These are phyloP conservation scores for Bhutanitis thaidina DNA, from an alignment of 2,888 invertebrate species.

Conservation along the genomic window DNA sequence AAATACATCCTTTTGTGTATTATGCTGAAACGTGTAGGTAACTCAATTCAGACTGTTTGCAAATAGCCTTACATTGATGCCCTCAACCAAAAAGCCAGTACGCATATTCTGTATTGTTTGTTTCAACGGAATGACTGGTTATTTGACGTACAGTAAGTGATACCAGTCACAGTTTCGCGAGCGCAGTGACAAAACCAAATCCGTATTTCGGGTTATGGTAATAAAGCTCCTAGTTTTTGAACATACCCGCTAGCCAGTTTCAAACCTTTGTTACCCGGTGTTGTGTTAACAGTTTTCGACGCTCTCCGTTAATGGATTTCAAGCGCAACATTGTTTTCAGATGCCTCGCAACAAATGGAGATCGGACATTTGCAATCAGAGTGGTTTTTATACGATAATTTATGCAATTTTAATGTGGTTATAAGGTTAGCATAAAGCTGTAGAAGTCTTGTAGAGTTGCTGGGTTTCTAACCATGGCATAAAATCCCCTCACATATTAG, in stretches of 20 bases:
- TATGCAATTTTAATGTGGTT: neutral
- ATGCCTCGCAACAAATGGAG: conserved; percentile 51
- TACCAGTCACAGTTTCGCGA: conserved; percentile 2
- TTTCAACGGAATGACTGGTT: conserved; percentile 45
- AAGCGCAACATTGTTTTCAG: conserved; percentile 66
- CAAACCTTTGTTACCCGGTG: conserved; percentile 22
- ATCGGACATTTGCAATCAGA: conserved; percentile 44
- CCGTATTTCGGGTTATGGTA: neutral
- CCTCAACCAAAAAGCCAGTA: conserved; percentile 34
- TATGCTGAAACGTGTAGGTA: conserved; percentile 13
- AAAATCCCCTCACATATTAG: too few relatives aligned
- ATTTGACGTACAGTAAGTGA: conserved; percentile 39
- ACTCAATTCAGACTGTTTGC: conserved; percentile 18
- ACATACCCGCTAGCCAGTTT: neutral
- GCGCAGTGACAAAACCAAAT: neutral
- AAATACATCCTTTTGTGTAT: neutral
- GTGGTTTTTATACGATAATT: conserved; percentile 39
- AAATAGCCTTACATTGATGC: conserved; percentile 22
- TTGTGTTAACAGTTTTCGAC: conserved; percentile 47
- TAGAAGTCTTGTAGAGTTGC: too few relatives aligned
- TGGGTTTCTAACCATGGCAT: too few relatives aligned
- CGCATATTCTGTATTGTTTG: conserved; percentile 35
- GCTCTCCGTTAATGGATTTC: conserved; percentile 62
- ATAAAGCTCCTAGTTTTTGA: neutral
- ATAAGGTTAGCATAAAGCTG: too few relatives aligned